Percentiles rank a stretch among this genome's conserved stretches.
phyloP scores from a whole-genome alignment of 2,888 invertebrate species.

The Acanthococcus lagerstroemiae region DNA sequence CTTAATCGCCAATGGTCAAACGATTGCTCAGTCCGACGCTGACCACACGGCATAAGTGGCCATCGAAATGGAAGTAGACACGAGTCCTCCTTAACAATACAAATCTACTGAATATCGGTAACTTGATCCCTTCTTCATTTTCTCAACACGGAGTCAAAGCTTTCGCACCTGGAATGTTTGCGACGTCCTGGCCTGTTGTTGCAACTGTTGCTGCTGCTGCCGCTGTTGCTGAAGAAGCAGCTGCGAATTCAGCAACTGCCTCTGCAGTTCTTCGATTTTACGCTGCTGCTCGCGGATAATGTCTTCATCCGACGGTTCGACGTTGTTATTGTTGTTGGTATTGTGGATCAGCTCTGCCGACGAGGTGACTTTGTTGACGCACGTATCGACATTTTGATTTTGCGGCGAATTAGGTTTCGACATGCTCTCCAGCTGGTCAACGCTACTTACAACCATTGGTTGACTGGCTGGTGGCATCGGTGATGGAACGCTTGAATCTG shows the following conservation, averaged over 20 bases:
- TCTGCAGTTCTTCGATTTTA: constrained; percentile 71
- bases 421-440: not conserved
- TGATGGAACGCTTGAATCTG: constrained; percentile 28
- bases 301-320: constrained; percentile 50
- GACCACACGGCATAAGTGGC: no score
- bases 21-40: no score
- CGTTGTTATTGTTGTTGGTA: not conserved
- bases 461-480: constrained; percentile 19
- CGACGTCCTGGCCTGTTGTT: constrained; percentile 40
- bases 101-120: no score
- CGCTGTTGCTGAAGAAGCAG: constrained; percentile 49
- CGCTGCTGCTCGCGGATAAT: constrained; percentile 73
- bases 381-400: constrained; percentile 12
- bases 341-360: not conserved
- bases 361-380: constrained; percentile 40
- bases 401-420: constrained; percentile 20
- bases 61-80: no score
- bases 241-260: constrained; percentile 54
- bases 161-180: constrained; percentile 39
- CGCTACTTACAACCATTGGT: constrained; percentile 8
- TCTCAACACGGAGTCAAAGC: not conserved
- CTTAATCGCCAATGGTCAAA: no score
- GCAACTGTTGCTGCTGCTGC: constrained; percentile 48
- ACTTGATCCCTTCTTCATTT: no score
- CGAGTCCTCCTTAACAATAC: no score